Evolutionary conservation across 2,113 vertebrate genomes (phyloP).

Genomic region (Phalacrocorax pelagicus): DNA sequence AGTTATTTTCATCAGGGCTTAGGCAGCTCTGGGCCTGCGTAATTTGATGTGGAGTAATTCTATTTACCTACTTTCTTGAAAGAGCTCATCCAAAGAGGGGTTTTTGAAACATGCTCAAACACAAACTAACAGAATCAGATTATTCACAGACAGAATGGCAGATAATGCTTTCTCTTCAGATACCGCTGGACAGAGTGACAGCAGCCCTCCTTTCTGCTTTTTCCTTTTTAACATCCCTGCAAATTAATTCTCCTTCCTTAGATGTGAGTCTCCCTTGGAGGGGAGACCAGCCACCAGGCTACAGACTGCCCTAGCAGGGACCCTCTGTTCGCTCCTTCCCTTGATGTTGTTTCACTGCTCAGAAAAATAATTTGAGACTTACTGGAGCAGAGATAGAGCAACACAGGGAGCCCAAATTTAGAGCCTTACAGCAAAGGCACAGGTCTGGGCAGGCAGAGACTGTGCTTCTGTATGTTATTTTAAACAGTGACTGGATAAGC

Average conservation of each 20-base stretch:
- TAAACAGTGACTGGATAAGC: not conserved
- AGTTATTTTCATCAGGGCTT: not conserved
- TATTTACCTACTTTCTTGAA: not conserved
- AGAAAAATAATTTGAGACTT: conserved; percentile 13
- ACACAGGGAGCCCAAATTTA: not conserved
- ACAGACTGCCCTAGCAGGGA: not conserved
- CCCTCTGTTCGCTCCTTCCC: not conserved
- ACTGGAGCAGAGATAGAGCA: not conserved
- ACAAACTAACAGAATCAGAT: not conserved
- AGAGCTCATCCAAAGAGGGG: not conserved
- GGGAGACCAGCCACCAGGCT: not conserved
- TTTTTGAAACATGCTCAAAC: not conserved
- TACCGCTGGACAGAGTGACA: not conserved
- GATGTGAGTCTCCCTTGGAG: not conserved
- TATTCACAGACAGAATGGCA: not conserved
- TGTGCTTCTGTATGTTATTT: not conserved
- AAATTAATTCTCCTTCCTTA: not conserved
- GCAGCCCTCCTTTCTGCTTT: not conserved
- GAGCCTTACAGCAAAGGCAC: not conserved
- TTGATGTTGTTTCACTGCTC: not conserved
- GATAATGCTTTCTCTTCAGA: not conserved
- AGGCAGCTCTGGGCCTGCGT: not conserved
- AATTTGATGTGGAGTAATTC: not conserved
- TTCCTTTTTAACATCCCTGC: not conserved
- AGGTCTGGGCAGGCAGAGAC: not conserved